Base-by-base conservation (phyloP, 2,888 invertebrate genomes). In the Epinotia nisella region DNA sequence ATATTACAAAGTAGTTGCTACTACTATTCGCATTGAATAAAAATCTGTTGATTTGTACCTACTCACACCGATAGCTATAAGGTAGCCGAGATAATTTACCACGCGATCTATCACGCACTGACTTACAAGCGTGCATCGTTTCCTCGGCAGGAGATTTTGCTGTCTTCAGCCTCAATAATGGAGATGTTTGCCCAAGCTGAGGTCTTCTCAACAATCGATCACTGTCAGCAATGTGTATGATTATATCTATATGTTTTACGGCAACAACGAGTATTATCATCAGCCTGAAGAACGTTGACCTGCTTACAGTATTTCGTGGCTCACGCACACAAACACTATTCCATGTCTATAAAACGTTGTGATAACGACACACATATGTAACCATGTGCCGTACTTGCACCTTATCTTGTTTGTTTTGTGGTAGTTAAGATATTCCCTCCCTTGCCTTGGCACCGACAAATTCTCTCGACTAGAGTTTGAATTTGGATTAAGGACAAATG, bases 141-240 rank as follows among this genome's bases (percentile, higher is more conserved):
- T 69, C 68, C 56, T 69, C 64, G 64, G 64, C 68, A 69, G 58
- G 64, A 85, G 87, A 88, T 87, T 89, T 86, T 86, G 84, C 86
- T 85, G 86, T 83, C 83, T 83, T 83, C 85, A 83, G 78, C 81
- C 83, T 76, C 75, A 77, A 74, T 73, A n/a, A 76, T 82, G 83
- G 85, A 84, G 81, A 84, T 91, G 90, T 92, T 92, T 91, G 88
- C 85, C 83, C 82, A 87, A 87, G 86, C 85, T 88, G 84, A 90
- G 86, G 85, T 89, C 88, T n/a, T 88, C 86, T 82, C 82, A 82
- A 83, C 89, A 87, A 92, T 93, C 91, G 89, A 92, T 93, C 93
- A 93, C 86, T 90, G 93, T 91, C 92, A 84, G 81, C 80, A 84
- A 82, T 82, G 83, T 87, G 85, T 84, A 56, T 65, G 35, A 64